Conservation (phyloP, 2,113 vertebrate genomes). For the Apaloderma vittatum region DNA sequence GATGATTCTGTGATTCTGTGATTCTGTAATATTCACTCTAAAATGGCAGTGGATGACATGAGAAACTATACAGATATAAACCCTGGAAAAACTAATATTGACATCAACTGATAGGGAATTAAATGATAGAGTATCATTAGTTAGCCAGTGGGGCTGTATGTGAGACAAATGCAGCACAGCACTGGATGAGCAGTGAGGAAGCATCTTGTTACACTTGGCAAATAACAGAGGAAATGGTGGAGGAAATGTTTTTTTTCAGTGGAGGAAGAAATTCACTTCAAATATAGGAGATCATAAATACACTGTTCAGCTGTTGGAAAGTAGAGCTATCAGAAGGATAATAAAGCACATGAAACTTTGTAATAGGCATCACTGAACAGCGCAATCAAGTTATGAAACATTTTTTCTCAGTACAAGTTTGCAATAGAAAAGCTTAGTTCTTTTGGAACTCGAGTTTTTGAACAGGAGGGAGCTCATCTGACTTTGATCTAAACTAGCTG, state of each 20-base stretch:
- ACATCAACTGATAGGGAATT: background rate
- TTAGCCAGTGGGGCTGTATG: background rate
- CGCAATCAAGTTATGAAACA: background rate
- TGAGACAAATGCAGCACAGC: background rate
- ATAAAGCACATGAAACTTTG: background rate
- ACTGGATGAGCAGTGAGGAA: background rate
- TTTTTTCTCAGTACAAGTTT: background rate
- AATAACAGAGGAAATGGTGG: background rate
- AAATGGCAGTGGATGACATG: background rate
- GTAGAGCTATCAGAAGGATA: background rate
- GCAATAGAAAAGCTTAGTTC: background rate
- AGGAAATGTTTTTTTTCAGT: background rate
- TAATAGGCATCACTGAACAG: background rate
- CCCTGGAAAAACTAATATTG: background rate
- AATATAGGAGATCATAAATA: background rate
- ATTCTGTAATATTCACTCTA: background rate
- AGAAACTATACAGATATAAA: background rate
- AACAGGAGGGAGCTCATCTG: background rate
- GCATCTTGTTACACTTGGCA: background rate
- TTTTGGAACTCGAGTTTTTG: background rate
- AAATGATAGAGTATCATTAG: background rate
- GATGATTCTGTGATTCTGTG: no score
- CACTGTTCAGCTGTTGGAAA: background rate
- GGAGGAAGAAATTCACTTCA: background rate
- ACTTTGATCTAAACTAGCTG: background rate